phyloP scores from a whole-genome alignment of 2,113 vertebrate genomes.

The Phaethornis superciliosus region DNA sequence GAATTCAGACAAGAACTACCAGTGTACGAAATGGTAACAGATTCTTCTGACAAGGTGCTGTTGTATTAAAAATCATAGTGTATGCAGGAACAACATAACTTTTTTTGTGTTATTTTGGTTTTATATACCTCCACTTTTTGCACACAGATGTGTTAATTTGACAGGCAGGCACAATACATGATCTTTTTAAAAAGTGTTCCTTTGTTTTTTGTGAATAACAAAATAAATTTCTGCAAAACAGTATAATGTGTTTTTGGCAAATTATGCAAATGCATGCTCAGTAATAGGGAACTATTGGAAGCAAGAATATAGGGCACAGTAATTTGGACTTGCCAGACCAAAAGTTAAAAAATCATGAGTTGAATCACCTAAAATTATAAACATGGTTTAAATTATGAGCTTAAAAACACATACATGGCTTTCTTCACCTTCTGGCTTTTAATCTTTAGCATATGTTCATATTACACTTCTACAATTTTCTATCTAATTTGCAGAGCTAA shows the following conservation, averaged over 20 bases:
- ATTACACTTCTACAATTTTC: neutral
- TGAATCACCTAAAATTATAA: constrained; percentile 30
- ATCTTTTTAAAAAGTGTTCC: neutral
- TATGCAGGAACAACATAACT: neutral
- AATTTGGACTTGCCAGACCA: constrained; percentile 3
- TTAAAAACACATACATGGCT: neutral
- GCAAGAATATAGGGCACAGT: neutral
- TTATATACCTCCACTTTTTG: neutral
- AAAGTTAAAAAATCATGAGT: constrained; percentile 11
- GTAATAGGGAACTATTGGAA: neutral
- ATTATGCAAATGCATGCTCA: neutral
- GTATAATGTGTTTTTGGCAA: neutral
- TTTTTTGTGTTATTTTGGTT: neutral
- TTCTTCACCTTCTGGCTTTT: constrained; percentile 32
- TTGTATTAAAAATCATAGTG: neutral
- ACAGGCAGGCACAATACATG: neutral
- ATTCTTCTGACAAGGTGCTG: neutral
- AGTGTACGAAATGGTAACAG: neutral
- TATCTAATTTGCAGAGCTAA: neutral
- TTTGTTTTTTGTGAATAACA: constrained; percentile 6
- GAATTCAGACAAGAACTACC: neutral
- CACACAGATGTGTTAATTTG: neutral
- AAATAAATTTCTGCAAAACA: neutral
- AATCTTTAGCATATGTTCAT: neutral
- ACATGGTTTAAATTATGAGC: neutral